phyloP scores from a whole-genome alignment of 2,113 vertebrate genomes.

The Albula goreensis region DNA sequence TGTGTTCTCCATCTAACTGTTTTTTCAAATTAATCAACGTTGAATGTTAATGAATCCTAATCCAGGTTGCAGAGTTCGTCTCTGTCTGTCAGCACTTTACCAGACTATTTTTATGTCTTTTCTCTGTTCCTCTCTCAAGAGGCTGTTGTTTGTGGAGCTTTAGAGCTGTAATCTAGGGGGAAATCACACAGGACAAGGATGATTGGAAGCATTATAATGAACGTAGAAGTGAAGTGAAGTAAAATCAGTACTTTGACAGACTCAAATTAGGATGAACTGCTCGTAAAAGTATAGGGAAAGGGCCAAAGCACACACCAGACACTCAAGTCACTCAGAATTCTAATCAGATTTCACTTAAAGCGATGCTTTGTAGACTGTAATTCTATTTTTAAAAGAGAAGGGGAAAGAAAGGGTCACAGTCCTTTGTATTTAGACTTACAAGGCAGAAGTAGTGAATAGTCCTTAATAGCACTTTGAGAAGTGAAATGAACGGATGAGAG shows the following conservation, averaged over 20 bases:
- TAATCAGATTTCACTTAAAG: slow-evolving; percentile 47
- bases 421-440: slow-evolving; percentile 4
- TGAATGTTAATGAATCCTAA: slow-evolving; percentile 50
- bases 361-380: slow-evolving; percentile 21
- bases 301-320: slow-evolving; percentile 32
- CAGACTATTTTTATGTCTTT: slow-evolving; percentile 38
- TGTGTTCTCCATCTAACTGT: slow-evolving; percentile 26
- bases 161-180: slow-evolving; percentile 44
- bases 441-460: not conserved
- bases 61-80: slow-evolving; percentile 49
- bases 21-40: slow-evolving; percentile 42
- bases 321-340: slow-evolving; percentile 40
- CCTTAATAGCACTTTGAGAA: not conserved
- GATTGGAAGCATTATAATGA: slow-evolving; percentile 48
- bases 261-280: slow-evolving; percentile 31
- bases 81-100: slow-evolving; percentile 43
- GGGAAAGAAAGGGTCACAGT: slow-evolving; percentile 19
- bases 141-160: slow-evolving; percentile 45
- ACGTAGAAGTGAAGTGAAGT: slow-evolving; percentile 47
- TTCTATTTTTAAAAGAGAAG: slow-evolving; percentile 43
- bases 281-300: slow-evolving; percentile 28
- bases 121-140: slow-evolving; percentile 38
- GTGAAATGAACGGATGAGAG: not conserved
- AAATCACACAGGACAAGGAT: slow-evolving; percentile 41
- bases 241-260: slow-evolving; percentile 41